A percentile compares a stretch with the other conserved stretches of the same genome.
phyloP scores from a whole-genome alignment of 2,888 invertebrate species.

The Chromoteleia sp. region DNA sequence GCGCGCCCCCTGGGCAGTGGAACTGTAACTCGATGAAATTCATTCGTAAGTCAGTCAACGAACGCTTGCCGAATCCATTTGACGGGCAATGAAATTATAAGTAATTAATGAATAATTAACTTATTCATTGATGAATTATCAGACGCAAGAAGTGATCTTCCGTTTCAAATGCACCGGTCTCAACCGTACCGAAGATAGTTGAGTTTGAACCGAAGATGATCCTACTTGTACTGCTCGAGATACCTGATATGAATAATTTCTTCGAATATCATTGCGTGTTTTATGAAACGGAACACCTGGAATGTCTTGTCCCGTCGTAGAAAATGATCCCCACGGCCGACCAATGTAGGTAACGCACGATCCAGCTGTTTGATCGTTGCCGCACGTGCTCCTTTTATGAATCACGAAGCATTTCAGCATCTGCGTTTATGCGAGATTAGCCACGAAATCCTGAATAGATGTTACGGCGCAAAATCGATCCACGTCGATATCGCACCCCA shows the following conservation, averaged over 20 bases:
- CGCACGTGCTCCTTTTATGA: conserved; percentile 77
- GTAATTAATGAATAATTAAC: no score
- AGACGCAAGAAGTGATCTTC: no score
- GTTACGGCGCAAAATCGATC: conserved; percentile 63
- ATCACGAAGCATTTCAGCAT: conserved; percentile 70
- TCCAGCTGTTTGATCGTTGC: conserved; percentile 84
- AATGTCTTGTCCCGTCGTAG: conserved; percentile 61
- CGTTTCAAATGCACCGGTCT: no score
- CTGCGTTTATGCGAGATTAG: conserved; percentile 73
- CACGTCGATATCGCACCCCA: conserved; percentile 65
- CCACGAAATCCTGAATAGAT: conserved; percentile 66
- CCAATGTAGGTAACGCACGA: conserved; percentile 75
- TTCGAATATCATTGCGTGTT: conserved; percentile 64
- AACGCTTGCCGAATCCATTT: no score
- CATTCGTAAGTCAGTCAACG: no score
- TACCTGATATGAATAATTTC: conserved; percentile 67
- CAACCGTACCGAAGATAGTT: no score
- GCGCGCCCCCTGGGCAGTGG: no score
- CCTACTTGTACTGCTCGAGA: conserved; percentile 25
- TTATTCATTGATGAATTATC: no score
- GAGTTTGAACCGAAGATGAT: conserved; percentile 36
- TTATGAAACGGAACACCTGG: conserved; percentile 64
- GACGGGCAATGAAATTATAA: no score
- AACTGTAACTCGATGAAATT: no score
- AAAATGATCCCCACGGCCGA: conserved; percentile 63